Percentiles rank a stretch among this genome's conserved stretches.
These are phyloP conservation scores for Agonopterix alstromeriana DNA, from an alignment of 2,888 invertebrate genomes.

Conservation along the genomic window DNA sequence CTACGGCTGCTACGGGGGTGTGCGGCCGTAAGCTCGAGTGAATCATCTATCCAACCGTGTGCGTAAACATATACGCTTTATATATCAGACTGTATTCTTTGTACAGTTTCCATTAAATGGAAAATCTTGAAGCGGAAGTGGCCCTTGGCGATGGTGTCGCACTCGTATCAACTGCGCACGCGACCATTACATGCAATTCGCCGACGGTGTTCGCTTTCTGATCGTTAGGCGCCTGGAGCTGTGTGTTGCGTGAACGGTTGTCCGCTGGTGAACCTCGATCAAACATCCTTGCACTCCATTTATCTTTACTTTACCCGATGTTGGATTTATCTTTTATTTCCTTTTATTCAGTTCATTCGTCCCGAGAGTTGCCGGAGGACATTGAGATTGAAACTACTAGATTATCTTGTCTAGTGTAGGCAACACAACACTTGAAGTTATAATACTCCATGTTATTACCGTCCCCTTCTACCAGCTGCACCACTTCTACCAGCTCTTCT, in stretches of 20 bases:
- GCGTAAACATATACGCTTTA: conserved; percentile 1
- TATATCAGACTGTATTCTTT: conserved; percentile 1
- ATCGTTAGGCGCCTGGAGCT: conserved; percentile 30
- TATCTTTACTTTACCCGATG: no score
- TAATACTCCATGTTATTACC: no score
- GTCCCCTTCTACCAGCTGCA: no score
- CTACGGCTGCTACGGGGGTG: conserved; percentile 62
- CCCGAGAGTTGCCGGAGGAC: no score
- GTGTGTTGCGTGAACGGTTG: conserved; percentile 29
- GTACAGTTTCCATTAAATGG: conserved; percentile 25
- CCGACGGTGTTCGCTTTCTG: conserved; percentile 23
- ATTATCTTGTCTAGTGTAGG: no score
- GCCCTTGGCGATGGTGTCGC: conserved; percentile 8
- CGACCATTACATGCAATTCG: conserved; percentile 38
- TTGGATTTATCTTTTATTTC: no score
- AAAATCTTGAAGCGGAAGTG: conserved; percentile 25
- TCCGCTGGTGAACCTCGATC: conserved; percentile 7
- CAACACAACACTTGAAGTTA: no score
- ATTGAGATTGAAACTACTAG: no score
- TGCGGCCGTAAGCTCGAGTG: conserved; percentile 52
- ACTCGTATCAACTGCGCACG: conserved; percentile 19
- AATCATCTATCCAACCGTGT: conserved; percentile 24
- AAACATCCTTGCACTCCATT: no score
- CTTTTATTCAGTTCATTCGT: no score
- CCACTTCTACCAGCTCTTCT: no score